Conservation (phyloP, 2,113 vertebrate species). For the Elephantulus edwardii region DNA sequence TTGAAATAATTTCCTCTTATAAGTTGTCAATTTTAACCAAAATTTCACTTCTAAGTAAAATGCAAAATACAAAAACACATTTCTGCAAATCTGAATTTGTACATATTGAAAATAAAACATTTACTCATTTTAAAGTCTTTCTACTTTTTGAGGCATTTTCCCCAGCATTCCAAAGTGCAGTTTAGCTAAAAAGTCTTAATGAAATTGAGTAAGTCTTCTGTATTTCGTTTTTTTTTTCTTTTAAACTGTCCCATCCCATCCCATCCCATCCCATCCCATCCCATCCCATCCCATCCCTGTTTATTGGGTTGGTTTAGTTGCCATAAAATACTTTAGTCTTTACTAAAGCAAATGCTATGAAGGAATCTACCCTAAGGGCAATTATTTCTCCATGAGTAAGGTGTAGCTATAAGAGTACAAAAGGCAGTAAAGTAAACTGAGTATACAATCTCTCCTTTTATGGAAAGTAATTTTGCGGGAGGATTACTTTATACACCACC, state of each 20-base stretch:
- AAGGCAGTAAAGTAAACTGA: constrained; percentile 47
- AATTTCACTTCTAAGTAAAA: constrained; percentile 37
- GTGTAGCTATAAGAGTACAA: constrained; percentile 32
- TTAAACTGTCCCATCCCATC: not conserved
- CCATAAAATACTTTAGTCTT: constrained; percentile 62
- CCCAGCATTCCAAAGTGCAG: not conserved
- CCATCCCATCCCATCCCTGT: not conserved
- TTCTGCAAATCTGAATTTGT: not conserved
- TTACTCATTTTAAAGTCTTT: constrained; percentile 1
- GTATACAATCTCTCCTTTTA: constrained; percentile 61
- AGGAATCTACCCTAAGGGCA: constrained; percentile 64
- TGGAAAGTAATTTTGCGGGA: constrained; percentile 58
- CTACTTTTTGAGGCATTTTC: not conserved
- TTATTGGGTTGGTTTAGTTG: constrained; percentile 51
- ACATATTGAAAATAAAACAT: not conserved
- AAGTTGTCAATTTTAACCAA: not conserved
- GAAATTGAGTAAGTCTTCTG: constrained; percentile 49
- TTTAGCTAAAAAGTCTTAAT: not conserved
- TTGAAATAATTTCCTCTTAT: not conserved
- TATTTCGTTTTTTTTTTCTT: not conserved
- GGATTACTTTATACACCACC: constrained; percentile 46
- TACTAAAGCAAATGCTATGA: constrained; percentile 41
- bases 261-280: not conserved
- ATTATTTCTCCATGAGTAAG: constrained; percentile 65
- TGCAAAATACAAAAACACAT: not conserved